phyloP scores from a whole-genome alignment of 2,888 invertebrate genomes.

The Nipponacmea schrenckii region DNA sequence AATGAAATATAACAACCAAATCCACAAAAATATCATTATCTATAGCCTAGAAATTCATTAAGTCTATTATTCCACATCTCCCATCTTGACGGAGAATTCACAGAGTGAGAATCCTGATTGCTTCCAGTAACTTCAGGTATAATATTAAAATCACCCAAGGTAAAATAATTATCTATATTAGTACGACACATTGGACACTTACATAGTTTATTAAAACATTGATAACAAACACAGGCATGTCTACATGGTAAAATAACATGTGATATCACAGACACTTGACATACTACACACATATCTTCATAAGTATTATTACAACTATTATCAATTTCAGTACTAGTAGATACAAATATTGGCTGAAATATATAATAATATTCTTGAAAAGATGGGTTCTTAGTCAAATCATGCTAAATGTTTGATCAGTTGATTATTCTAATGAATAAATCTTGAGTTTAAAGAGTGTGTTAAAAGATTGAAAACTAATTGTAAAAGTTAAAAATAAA shows the following conservation, averaged over 20 bases:
- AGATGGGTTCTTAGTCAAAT: too few relatives aligned
- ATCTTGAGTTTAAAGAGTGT: too few relatives aligned
- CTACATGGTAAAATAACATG: conserved; percentile 85
- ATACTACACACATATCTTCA: conserved; percentile 77
- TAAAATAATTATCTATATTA: conserved; percentile 83
- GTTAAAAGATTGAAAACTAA: too few relatives aligned
- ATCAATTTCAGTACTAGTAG: not conserved
- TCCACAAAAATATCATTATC: conserved; percentile 9
- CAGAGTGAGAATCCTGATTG: conserved; percentile 13
- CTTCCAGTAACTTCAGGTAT: not conserved
- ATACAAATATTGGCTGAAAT: not conserved
- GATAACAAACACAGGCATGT: conserved; percentile 86
- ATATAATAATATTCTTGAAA: too few relatives aligned
- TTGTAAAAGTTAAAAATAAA: too few relatives aligned
- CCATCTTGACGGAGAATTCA: conserved; percentile 30
- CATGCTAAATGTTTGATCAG: too few relatives aligned
- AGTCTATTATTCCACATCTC: conserved; percentile 39
- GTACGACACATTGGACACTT: conserved; percentile 89
- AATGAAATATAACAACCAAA: too few relatives aligned
- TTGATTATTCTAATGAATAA: too few relatives aligned
- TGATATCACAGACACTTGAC: conserved; percentile 81
- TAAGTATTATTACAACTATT: not conserved
- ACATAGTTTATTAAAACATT: conserved; percentile 83
- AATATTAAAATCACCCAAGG: conserved; percentile 29
- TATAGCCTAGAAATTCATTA: conserved; percentile 46